Percentiles rank a stretch among this genome's conserved stretches.
Evolutionary conservation across 2,888 invertebrate genomes (phyloP).

Genomic region (Acrobasis consociella): DNA sequence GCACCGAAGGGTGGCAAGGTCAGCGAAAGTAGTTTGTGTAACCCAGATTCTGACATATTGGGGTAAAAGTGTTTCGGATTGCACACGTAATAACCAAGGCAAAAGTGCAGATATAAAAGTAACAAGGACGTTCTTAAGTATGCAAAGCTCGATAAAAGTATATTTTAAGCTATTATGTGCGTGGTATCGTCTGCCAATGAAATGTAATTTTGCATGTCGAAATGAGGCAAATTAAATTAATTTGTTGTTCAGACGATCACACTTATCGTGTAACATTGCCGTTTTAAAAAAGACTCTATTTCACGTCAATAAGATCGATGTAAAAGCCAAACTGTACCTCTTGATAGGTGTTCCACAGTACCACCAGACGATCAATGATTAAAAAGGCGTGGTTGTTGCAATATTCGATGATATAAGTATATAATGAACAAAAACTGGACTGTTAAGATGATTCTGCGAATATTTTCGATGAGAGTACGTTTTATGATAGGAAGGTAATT

Average conservation of each 20-base stretch:
- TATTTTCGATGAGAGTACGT: not conserved
- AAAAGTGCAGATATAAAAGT: slow-evolving; percentile 17
- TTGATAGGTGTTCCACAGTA: not conserved
- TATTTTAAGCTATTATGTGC: not conserved
- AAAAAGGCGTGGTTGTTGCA: not conserved
- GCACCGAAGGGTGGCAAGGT: slow-evolving; percentile 12
- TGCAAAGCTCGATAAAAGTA: slow-evolving; percentile 11
- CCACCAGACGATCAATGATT: not conserved
- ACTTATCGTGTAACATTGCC: too few species aligned
- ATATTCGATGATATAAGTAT: not conserved
- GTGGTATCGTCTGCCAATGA: slow-evolving; percentile 7
- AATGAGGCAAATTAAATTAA: slow-evolving; percentile 6
- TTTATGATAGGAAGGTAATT: too few species aligned
- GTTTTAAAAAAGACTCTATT: too few species aligned
- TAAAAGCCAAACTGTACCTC: too few species aligned
- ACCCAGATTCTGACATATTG: slow-evolving; percentile 12
- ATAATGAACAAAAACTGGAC: not conserved
- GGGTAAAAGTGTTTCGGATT: slow-evolving; percentile 21
- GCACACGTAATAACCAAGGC: slow-evolving; percentile 13
- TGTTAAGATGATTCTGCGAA: not conserved
- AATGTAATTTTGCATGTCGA: slow-evolving; percentile 3
- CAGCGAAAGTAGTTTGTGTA: slow-evolving; percentile 18
- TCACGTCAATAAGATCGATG: too few species aligned
- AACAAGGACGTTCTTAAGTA: slow-evolving; percentile 16
- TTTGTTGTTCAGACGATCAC: not conserved